These are phyloP conservation scores for Daboia siamensis DNA, from an alignment of 2,113 vertebrate genomes.

Conservation along the genomic window DNA sequence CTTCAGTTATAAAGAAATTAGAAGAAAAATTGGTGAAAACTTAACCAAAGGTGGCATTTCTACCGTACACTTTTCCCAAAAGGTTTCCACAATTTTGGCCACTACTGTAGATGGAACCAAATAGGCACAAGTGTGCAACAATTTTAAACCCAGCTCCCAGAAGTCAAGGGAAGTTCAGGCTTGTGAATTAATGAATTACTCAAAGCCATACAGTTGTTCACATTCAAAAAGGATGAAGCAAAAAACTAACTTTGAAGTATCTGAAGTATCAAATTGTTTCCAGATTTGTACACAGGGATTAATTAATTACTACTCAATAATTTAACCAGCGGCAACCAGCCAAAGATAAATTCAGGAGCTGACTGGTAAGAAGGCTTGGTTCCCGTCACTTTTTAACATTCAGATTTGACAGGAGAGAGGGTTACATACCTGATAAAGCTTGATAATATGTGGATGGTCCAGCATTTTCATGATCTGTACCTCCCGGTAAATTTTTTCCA, in stretches of 20 bases:
- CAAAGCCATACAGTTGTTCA: background rate
- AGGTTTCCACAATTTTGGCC: too few relatives aligned
- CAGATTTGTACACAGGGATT: background rate
- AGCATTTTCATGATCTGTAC: constrained; percentile 99
- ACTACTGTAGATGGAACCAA: too few relatives aligned
- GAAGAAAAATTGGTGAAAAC: too few relatives aligned
- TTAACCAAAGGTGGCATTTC: too few relatives aligned
- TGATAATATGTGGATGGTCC: constrained; percentile 96
- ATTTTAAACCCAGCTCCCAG: background rate
- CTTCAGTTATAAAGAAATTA: too few relatives aligned
- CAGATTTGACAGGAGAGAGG: background rate
- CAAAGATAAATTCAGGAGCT: background rate
- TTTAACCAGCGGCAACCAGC: background rate
- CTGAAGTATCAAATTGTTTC: background rate
- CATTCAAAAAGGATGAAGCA: background rate
- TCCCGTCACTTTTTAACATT: background rate
- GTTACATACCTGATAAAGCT: constrained; percentile 89
- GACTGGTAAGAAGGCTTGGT: background rate
- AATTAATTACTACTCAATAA: background rate
- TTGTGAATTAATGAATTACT: background rate
- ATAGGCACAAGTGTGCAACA: background rate
- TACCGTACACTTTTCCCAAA: too few relatives aligned
- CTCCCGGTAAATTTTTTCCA: constrained; percentile 97
- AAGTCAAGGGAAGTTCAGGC: background rate
- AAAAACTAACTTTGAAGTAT: background rate